Evolutionary conservation across 92 coral and sea anemone genomes (phyloP), one percentile per base, ranked within the genome.

Genomic region (Palythoa grandis): DNA sequence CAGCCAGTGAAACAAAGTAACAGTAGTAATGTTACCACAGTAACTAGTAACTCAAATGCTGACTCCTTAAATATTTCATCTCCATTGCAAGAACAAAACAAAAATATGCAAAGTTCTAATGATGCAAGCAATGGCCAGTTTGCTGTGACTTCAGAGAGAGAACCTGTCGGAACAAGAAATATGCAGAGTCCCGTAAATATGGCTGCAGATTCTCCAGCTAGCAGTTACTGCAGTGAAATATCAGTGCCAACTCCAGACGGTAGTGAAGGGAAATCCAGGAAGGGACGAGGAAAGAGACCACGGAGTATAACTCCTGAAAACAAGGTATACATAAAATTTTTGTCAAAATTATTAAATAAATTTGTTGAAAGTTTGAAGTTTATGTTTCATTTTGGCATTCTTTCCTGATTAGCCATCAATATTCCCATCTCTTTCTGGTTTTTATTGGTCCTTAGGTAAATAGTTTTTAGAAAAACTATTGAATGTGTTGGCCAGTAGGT

Each of bases 211-310:
- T 80, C 85, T 11, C 85, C 85, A 40, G 85, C 85, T 19, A 80
- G 85, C 23, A 80, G 85, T 66, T 80, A 67, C 11, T 80, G 85
- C 23, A 80, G 85, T 66, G 85, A 80, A 63, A 48, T 67, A 8
- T 80, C 85, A 37, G 50, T 52, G 53, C 74, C 60, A 25, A 80
- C 65, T 6, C 82, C 82, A n/a, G 82, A 78, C 7, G 20, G 47
- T 6, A 43, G 23, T 48, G 85, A 65, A 14, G 24, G 20, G 4
- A 67, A 7, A n/a, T 53, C 84, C 16, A 22, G 14, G 11, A 80
- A 35, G 57, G 38, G 38, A 14, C 17, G 23, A 43, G 70, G 73
- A 1, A 67, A 80, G 43, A 40, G 85, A 15, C 19, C 61, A 7
- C 7, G 75, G 22, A 80, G 74, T 35, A 12, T 40, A 43, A 80